A percentile compares a stretch with the other conserved stretches of the same genome.
Conservation (phyloP, 2,797 vertebrate genomes). For the Holocentrus rufus region DNA sequence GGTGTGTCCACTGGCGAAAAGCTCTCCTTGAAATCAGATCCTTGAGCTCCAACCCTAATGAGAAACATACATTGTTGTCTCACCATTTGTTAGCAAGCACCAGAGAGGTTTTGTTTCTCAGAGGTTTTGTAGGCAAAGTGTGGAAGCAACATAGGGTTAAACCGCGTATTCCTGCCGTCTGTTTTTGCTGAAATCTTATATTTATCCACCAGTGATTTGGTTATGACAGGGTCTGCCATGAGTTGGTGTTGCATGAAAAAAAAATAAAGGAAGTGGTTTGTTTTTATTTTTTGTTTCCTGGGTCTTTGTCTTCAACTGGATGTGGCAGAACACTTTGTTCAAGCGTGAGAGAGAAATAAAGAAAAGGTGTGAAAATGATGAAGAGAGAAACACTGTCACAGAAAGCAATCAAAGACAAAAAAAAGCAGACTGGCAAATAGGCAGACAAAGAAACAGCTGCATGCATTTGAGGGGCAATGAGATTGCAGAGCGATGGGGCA, state of each 20-base stretch:
- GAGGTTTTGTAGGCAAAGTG: slow-evolving; percentile 5
- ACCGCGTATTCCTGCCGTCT: neutral
- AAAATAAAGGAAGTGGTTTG: slow-evolving; percentile 7
- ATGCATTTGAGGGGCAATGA: slow-evolving; percentile 19
- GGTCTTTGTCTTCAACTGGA: slow-evolving; percentile 6
- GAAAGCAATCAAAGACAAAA: slow-evolving; percentile 24
- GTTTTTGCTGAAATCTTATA: neutral
- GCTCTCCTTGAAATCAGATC: slow-evolving; percentile 42
- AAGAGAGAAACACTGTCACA: neutral
- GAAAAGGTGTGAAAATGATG: slow-evolving; percentile 1
- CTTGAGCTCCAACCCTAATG: slow-evolving; percentile 50
- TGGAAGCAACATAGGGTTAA: neutral
- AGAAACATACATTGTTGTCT: slow-evolving; percentile 66
- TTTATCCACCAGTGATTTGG: neutral
- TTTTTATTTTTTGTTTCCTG: neutral
- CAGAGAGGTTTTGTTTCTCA: slow-evolving; percentile 6
- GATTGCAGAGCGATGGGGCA: slow-evolving; percentile 5
- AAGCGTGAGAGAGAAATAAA: neutral
- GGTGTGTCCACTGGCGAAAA: slow-evolving; percentile 45
- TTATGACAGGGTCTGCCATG: neutral
- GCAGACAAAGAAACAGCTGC: slow-evolving; percentile 11
- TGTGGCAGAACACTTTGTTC: slow-evolving; percentile 44
- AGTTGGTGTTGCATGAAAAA: neutral
- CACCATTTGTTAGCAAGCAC: slow-evolving; percentile 23
- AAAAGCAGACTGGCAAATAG: neutral